These are phyloP conservation scores for Prorops nasuta DNA, from an alignment of 1,140 invertebrate genomes.

Conservation along the genomic window DNA sequence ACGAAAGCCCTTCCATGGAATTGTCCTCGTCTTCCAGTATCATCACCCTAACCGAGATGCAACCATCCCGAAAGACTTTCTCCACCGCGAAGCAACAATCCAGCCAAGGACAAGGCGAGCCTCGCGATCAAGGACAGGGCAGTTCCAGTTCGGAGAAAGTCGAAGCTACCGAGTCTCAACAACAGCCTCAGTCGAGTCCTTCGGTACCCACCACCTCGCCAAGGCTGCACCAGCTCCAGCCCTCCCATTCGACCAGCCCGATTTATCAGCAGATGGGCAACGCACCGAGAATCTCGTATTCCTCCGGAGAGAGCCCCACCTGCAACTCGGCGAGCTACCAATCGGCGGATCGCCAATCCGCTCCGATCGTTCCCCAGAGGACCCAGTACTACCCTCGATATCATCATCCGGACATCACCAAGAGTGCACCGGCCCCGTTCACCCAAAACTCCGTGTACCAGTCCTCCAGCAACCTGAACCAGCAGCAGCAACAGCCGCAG, in stretches of 20 bases:
- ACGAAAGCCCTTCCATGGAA: slow-evolving; percentile 39
- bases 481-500: too few species aligned
- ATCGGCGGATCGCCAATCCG: slow-evolving; percentile 13
- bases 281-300: background rate
- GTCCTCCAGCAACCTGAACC: background rate
- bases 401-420: slow-evolving; percentile 51
- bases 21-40: slow-evolving; percentile 29
- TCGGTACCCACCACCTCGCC: background rate
- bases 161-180: too few species aligned
- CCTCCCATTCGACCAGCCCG: slow-evolving; percentile 40
- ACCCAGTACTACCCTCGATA: slow-evolving; percentile 50
- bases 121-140: too few species aligned
- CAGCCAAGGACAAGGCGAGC: too few species aligned
- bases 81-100: too few species aligned
- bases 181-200: too few species aligned
- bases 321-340: too few species aligned
- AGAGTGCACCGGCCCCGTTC: slow-evolving; percentile 44
- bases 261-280: slow-evolving; percentile 45
- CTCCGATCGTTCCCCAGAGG: slow-evolving; percentile 37
- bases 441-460: slow-evolving; percentile 42
- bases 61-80: slow-evolving; percentile 32
- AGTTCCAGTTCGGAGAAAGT: too few species aligned
- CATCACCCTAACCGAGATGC: slow-evolving; percentile 48
- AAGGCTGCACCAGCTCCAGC: slow-evolving; percentile 14
- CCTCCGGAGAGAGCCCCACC: too few species aligned